phyloP scores from a whole-genome alignment of 2,113 vertebrate species.

The Charadrius vociferus region DNA sequence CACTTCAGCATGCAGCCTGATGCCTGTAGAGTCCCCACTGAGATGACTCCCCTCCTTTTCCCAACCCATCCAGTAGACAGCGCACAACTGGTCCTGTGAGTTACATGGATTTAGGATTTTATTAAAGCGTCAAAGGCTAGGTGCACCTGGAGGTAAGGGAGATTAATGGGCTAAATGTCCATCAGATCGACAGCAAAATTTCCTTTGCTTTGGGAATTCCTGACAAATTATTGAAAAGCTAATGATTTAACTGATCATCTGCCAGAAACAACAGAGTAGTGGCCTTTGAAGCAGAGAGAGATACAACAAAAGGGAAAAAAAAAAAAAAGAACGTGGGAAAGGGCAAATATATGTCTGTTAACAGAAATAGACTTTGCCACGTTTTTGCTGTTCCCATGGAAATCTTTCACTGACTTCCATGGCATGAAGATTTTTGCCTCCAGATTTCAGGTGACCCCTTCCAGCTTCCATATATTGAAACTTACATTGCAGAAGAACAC shows the following conservation, averaged over 20 bases:
- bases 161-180: neutral
- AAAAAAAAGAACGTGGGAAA: neutral
- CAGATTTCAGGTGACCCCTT: neutral
- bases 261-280: fast-evolving
- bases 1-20: neutral
- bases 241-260: neutral
- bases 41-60: neutral
- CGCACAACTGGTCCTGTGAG: fast-evolving
- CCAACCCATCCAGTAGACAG: neutral
- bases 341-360: neutral
- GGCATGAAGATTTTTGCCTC: neutral
- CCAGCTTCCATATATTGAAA: neutral
- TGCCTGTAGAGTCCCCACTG: neutral
- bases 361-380: neutral
- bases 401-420: neutral
- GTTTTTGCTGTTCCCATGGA: neutral
- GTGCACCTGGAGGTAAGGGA: neutral
- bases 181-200: neutral
- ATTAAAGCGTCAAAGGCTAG: neutral
- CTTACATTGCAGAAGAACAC: neutral
- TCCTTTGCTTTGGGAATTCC: neutral
- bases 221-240: neutral
- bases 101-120: neutral
- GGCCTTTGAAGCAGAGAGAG: neutral
- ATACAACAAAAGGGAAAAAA: neutral